Percentiles rank a stretch among this genome's conserved stretches.
These are phyloP conservation scores for Hypena proboscidalis DNA, from an alignment of 2,888 invertebrate species.

Conservation along the genomic window DNA sequence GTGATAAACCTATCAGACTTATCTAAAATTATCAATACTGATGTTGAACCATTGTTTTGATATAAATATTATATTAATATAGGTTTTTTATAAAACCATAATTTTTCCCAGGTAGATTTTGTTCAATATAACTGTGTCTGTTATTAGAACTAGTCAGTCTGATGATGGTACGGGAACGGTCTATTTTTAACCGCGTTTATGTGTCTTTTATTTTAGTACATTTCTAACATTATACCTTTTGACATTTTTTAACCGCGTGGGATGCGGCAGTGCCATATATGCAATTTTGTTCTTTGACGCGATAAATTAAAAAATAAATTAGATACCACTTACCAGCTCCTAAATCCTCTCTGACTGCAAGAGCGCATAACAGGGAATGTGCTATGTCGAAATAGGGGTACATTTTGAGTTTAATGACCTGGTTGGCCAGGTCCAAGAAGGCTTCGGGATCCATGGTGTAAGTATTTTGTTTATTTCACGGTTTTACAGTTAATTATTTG, in stretches of 20 bases:
- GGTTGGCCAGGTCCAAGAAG: constrained; percentile 98
- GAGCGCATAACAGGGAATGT: constrained; percentile 97
- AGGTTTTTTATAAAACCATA: too few relatives aligned
- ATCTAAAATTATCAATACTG: too few relatives aligned
- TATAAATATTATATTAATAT: too few relatives aligned
- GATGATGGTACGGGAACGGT: constrained; percentile 61
- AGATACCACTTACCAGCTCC: constrained; percentile 90
- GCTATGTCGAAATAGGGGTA: constrained; percentile 99
- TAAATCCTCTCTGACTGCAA: constrained; percentile 97
- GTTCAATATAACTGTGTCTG: constrained; percentile 21
- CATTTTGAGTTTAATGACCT: constrained; percentile 99
- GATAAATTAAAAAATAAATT: constrained; percentile 54
- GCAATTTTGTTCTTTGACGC: constrained; percentile 49
- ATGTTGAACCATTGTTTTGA: too few relatives aligned
- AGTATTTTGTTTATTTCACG: constrained; percentile 48
- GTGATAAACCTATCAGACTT: too few relatives aligned
- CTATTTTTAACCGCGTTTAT: constrained; percentile 76
- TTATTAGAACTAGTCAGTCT: constrained; percentile 33
- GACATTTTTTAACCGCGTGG: constrained; percentile 37
- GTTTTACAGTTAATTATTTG: constrained; percentile 54
- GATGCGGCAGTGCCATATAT: constrained; percentile 54
- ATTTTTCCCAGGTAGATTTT: constrained; percentile 7
- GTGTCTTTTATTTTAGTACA: constrained; percentile 73
- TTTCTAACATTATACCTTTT: constrained; percentile 51
- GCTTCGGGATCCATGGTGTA: constrained; percentile 96